Conservation (phyloP, 1,140 invertebrate species). For the Drosophila subpulchrella region DNA sequence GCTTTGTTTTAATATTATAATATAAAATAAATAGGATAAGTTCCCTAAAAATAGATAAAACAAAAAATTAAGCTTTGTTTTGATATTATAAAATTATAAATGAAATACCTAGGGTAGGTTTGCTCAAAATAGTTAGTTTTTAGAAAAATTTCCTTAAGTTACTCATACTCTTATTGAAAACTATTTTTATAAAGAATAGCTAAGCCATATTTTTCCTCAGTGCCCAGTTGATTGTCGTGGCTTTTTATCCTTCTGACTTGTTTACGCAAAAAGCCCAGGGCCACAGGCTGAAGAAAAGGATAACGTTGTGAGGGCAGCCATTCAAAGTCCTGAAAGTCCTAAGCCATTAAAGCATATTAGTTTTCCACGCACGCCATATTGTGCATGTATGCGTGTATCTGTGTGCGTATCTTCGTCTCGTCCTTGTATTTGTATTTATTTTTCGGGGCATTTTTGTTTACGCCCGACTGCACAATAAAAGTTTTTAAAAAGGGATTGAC, state of each 20-base stretch:
- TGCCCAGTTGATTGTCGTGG: slow-evolving; percentile 24
- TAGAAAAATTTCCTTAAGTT: no score
- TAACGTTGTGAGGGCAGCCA: slow-evolving; percentile 74
- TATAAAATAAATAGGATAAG: no score
- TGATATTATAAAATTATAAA: no score
- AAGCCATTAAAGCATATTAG: slow-evolving; percentile 82
- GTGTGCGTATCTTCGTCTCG: slow-evolving; percentile 8
- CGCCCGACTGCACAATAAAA: slow-evolving; percentile 73
- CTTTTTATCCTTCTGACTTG: slow-evolving; percentile 74
- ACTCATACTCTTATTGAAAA: no score
- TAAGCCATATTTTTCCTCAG: not conserved
- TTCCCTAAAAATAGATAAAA: no score
- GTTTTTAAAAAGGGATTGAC: slow-evolving; percentile 71
- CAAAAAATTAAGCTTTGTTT: no score
- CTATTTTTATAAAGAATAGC: no score
- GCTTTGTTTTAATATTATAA: no score
- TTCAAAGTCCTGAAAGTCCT: slow-evolving; percentile 78
- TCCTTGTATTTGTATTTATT: slow-evolving; percentile 63
- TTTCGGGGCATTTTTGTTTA: slow-evolving; percentile 66
- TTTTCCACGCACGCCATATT: slow-evolving; percentile 61
- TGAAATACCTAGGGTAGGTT: no score
- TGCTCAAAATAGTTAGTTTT: no score
- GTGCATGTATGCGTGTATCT: slow-evolving; percentile 1
- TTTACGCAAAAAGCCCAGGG: slow-evolving; percentile 58
- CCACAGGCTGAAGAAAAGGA: slow-evolving; percentile 56